A percentile compares a stretch with the other conserved stretches of the same genome.
phyloP scores from a whole-genome alignment of 2,888 invertebrate species.

The Trichopoda pennipes region DNA sequence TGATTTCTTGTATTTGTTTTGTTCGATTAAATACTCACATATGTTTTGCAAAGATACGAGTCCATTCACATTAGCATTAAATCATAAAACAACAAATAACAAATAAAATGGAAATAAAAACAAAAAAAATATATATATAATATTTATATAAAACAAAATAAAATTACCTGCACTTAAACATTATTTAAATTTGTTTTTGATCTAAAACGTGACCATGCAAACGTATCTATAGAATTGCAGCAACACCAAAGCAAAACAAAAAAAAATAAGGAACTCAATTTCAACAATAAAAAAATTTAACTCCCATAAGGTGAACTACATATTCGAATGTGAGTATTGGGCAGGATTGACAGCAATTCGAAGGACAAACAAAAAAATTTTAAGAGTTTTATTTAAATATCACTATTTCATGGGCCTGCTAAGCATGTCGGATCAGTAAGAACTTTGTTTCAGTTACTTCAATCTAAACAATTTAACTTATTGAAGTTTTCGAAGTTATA shows the following conservation, averaged over 20 bases:
- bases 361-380: background rate
- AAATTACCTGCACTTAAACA: constrained; percentile 63
- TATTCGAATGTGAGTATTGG: constrained; percentile 55
- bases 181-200: constrained; percentile 69
- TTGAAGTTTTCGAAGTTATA: too few relatives aligned
- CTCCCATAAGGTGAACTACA: constrained; percentile 57
- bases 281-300: constrained; percentile 41
- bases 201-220: constrained; percentile 69
- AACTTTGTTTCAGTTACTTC: too few relatives aligned
- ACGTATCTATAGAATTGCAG: constrained; percentile 41
- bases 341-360: background rate
- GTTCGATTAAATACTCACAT: constrained; percentile 46
- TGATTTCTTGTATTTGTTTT: constrained; percentile 2
- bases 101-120: background rate
- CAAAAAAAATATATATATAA: background rate
- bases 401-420: too few relatives aligned
- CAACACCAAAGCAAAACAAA: constrained; percentile 7
- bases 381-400: background rate
- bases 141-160: constrained; percentile 55
- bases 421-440: too few relatives aligned
- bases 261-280: constrained; percentile 45
- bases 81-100: constrained; percentile 62
- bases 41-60: constrained; percentile 43
- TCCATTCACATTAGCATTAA: constrained; percentile 61
- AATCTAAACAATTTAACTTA: too few relatives aligned